Evolutionary conservation across 2,888 invertebrate species (phyloP).

Genomic region (Drosophila pseudotalamancana): DNA sequence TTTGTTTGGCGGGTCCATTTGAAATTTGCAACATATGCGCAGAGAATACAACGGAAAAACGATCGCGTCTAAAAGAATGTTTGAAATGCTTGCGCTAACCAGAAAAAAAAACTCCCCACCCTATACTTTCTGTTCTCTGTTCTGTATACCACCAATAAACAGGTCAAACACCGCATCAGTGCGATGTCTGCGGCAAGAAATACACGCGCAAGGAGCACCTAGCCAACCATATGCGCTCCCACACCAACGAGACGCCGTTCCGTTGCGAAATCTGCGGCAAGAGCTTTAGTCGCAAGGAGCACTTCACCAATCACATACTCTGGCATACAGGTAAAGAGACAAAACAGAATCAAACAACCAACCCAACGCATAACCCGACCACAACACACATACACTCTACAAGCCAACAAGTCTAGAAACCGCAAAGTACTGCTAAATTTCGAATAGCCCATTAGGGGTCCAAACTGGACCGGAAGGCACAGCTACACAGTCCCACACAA

Average conservation of each 20-base stretch:
- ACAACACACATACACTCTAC: conserved; percentile 10
- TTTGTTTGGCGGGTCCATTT: conserved; percentile 33
- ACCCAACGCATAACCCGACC: conserved; percentile 7
- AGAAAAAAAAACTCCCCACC: conserved; percentile 38
- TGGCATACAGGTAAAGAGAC: conserved; percentile 91
- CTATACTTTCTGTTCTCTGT: conserved; percentile 56
- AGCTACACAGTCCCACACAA: conserved; percentile 7
- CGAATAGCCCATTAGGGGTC: background rate
- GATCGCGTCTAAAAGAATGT: conserved; percentile 15
- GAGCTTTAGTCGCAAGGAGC: conserved; percentile 94
- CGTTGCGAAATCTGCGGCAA: conserved; percentile 95
- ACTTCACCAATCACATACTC: conserved; percentile 95
- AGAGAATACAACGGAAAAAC: conserved; percentile 14
- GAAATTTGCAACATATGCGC: conserved; percentile 11
- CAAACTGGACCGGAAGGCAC: background rate
- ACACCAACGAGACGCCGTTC: conserved; percentile 94
- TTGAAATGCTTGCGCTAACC: conserved; percentile 43
- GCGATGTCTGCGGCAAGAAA: conserved; percentile 94
- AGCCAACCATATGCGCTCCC: conserved; percentile 94
- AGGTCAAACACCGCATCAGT: conserved; percentile 95
- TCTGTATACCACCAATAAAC: conserved; percentile 65
- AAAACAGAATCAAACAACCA: conserved; percentile 55
- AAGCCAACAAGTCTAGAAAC: background rate
- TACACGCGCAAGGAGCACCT: conserved; percentile 95
- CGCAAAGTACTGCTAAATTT: background rate